Evolutionary conservation across 2,888 invertebrate species (phyloP).

Genomic region (Trissolcus japonicus): DNA sequence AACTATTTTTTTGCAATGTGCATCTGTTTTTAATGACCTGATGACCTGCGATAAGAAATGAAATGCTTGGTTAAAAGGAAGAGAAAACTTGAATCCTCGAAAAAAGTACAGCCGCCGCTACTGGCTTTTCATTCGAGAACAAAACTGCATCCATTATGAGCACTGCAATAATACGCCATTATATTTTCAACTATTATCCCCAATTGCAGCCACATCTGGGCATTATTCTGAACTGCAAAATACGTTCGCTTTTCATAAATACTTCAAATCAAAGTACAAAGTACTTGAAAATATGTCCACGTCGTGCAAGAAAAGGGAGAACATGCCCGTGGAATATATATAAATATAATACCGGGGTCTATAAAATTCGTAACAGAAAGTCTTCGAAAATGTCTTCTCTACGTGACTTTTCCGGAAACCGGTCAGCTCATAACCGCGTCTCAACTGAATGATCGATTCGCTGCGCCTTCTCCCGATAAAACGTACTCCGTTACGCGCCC

Average conservation of each 20-base stretch:
- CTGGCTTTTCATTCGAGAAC: too few relatives aligned
- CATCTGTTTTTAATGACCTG: constrained; percentile 5
- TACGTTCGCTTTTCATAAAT: constrained; percentile 38
- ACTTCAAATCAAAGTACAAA: constrained; percentile 49
- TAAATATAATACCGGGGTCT: constrained; percentile 46
- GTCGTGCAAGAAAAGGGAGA: constrained; percentile 36
- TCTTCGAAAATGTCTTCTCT: constrained; percentile 56
- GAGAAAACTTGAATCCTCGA: too few relatives aligned
- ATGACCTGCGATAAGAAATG: background rate
- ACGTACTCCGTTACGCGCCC: constrained; percentile 51
- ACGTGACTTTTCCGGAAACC: constrained; percentile 56
- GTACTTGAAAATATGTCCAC: constrained; percentile 51
- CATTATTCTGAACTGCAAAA: constrained; percentile 30
- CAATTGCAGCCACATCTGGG: constrained; percentile 25
- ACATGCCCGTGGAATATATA: constrained; percentile 35
- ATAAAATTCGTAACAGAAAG: constrained; percentile 47
- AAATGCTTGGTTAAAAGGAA: background rate
- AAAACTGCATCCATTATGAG: constrained; percentile 10
- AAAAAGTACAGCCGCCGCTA: too few relatives aligned
- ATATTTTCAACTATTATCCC: background rate
- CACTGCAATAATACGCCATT: constrained; percentile 13
- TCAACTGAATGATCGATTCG: constrained; percentile 56
- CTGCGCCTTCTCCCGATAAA: constrained; percentile 54
- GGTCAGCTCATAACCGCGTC: constrained; percentile 57
- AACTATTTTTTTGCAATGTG: background rate